Conservation (phyloP, 2,797 vertebrate genomes). For the Oryzias dopingdopingensis region DNA sequence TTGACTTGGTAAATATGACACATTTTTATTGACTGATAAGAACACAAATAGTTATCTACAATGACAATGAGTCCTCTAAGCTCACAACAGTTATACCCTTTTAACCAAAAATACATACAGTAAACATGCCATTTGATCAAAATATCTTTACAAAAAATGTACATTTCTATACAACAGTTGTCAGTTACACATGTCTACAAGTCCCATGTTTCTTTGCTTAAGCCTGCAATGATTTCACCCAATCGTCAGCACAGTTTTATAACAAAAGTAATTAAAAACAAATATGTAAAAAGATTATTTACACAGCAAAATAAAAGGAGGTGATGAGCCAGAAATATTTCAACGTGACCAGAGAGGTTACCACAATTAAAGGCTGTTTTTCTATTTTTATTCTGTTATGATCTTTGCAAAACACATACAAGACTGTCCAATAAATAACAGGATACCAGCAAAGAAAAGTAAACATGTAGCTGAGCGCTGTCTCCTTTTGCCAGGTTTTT, state of each 20-base stretch:
- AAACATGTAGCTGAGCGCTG: constrained; percentile 58
- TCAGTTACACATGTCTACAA: constrained; percentile 59
- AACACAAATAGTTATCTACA: constrained; percentile 67
- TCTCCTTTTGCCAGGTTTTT: constrained; percentile 52
- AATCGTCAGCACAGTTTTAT: constrained; percentile 39
- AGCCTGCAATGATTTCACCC: constrained; percentile 46
- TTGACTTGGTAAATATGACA: constrained; percentile 54
- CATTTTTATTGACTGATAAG: constrained; percentile 60
- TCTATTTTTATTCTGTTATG: not conserved
- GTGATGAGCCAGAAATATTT: constrained; percentile 28
- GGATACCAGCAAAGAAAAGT: constrained; percentile 48
- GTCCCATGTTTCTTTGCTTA: constrained; percentile 32
- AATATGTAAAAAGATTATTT: constrained; percentile 48
- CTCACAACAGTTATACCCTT: constrained; percentile 65
- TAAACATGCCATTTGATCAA: constrained; percentile 81
- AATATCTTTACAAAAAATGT: constrained; percentile 84
- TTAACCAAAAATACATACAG: constrained; percentile 75
- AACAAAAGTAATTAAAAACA: constrained; percentile 35
- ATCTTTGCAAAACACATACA: constrained; percentile 60
- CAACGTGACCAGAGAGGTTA: constrained; percentile 47
- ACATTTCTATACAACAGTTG: constrained; percentile 81
- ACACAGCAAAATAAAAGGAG: constrained; percentile 42
- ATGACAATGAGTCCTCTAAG: constrained; percentile 58
- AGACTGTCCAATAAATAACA: constrained; percentile 58
- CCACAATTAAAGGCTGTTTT: constrained; percentile 56